phyloP scores from a whole-genome alignment of 2,113 vertebrate genomes.

The Psephotus haematonotus region DNA sequence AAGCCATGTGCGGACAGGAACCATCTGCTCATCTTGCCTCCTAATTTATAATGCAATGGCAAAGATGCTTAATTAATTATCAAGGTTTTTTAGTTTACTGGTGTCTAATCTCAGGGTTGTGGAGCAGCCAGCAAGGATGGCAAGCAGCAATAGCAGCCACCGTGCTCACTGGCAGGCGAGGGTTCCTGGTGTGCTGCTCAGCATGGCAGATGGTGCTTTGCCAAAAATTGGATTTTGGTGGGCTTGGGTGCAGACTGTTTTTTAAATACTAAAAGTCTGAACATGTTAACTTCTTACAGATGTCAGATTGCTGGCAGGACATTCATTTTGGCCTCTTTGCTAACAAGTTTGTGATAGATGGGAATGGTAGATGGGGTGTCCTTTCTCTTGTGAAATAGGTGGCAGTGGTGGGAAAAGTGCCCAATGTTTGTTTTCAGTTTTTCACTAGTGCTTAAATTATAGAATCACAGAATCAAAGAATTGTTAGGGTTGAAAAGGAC shows the following conservation, averaged over 20 bases:
- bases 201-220: neutral
- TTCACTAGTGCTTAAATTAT: neutral
- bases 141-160: neutral
- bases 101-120: neutral
- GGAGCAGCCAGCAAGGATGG: neutral
- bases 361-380: neutral
- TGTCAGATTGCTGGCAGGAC: neutral
- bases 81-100: neutral
- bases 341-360: neutral
- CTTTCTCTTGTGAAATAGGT: neutral
- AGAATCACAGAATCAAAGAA: too few relatives aligned
- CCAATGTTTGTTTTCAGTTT: neutral
- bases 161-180: accelerated
- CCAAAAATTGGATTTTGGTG: neutral
- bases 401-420: neutral
- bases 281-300: neutral
- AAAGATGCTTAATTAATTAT: neutral
- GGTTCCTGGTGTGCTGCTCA: accelerated
- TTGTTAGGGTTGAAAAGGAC: too few relatives aligned
- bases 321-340: neutral
- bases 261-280: neutral
- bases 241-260: neutral
- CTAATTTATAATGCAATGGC: neutral
- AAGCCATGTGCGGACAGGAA: neutral
- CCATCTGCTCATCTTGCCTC: accelerated